Evolutionary conservation across 2,888 invertebrate genomes (phyloP), one percentile per base, ranked within the genome.

Genomic region (Perizoma affinitatum): DNA sequence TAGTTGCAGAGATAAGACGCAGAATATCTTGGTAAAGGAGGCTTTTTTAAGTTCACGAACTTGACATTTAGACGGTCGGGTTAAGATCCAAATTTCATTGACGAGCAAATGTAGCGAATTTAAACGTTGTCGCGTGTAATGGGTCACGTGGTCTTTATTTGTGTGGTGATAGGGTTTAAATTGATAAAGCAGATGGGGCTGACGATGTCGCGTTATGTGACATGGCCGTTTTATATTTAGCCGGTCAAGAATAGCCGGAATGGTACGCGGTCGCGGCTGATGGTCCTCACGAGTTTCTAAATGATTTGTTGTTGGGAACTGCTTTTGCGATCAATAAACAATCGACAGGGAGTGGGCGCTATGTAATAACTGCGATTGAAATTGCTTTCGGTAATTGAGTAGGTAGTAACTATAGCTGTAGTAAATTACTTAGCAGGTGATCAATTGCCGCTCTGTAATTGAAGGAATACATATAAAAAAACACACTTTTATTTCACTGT

Each of bases 141-240:
- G 43, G 44, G 42, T 51, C n/a, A 45, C 5, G 11, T 63, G 52
- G 52, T 34, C 55, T 59, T 63, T 63, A 63, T 59, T 55, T 54
- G 42, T 55, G 47, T 50, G 40, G 69, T 71, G 58, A 61, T 78
- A 81, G 71, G 71, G 78, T 73, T 68, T 66, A 73, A 70, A 75
- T 70, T 81, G 65, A 73, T 70, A 43, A 65, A 71, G 75, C 74
- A 72, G 72, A 63, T 58, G 73, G 73, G 69, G 68, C 46, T 58
- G 72, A 73, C 79, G 86, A 84, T 87, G 88, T 88, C 88, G 84
- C 84, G 75, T 77, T 79, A 79, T 83, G 88, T 86, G 88, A 88
- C 90, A 89, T 79, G 79, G 78, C 73, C 74, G 76, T 68, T 72
- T 69, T 84, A 87, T 85, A 89, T 87, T 86, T 90, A 90, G 86